phyloP scores from a whole-genome alignment of 2,797 vertebrate genomes.

The Brotula barbata region DNA sequence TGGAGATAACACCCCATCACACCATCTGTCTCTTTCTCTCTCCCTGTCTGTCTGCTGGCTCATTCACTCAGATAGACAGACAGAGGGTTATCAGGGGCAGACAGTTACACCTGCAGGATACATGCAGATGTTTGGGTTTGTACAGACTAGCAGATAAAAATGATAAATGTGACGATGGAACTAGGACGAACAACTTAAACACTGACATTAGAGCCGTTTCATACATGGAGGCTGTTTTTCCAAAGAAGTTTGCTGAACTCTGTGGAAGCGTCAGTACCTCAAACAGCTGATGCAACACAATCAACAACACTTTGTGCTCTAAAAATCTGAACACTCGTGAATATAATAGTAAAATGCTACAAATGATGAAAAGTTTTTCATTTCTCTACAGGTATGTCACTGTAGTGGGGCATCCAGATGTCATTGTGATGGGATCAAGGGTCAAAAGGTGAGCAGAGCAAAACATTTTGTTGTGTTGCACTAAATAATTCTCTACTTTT shows the following conservation, averaged over 20 bases:
- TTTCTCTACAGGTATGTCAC: conserved; percentile 58
- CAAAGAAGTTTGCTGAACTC: too few species aligned
- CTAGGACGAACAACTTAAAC: background rate
- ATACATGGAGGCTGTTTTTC: too few species aligned
- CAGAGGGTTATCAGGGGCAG: conserved; percentile 16
- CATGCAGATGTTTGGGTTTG: conserved; percentile 60
- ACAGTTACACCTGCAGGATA: conserved; percentile 57
- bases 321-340: too few species aligned
- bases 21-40: conserved; percentile 7
- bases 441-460: conserved; percentile 66
- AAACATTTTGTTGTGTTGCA: background rate
- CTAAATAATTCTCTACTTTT: background rate
- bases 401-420: conserved; percentile 65
- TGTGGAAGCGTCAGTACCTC: too few species aligned
- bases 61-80: background rate
- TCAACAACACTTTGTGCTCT: too few species aligned
- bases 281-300: too few species aligned
- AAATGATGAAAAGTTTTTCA: too few species aligned
- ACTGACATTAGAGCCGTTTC: too few species aligned
- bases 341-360: too few species aligned
- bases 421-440: conserved; percentile 73
- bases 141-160: conserved; percentile 20
- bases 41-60: conserved; percentile 26
- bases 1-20: conserved; percentile 50
- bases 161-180: background rate